These are phyloP conservation scores for Ceyx margarethae DNA, from an alignment of 2,113 vertebrate genomes.

Conservation along the genomic window DNA sequence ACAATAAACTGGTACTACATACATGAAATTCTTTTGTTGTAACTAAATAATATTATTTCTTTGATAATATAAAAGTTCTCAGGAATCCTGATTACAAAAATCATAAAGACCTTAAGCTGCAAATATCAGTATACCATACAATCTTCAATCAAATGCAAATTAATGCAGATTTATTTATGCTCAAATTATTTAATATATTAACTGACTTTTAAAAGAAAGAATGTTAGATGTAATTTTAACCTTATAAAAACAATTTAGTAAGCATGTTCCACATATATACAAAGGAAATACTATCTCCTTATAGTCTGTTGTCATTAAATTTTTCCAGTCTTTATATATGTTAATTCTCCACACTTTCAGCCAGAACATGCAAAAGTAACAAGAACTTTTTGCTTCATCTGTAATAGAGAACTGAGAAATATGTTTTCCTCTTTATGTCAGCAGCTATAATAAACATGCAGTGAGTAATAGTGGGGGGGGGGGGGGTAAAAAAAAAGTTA, in stretches of 20 bases:
- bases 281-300: background rate
- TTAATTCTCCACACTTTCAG: background rate
- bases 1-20: background rate
- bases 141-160: background rate
- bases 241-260: background rate
- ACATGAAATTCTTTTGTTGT: background rate
- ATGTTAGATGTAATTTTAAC: background rate
- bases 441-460: background rate
- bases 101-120: background rate
- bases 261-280: background rate
- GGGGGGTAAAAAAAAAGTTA: accelerated
- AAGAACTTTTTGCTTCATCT: background rate
- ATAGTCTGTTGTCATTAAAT: background rate
- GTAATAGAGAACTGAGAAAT: background rate
- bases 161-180: background rate
- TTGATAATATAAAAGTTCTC: background rate
- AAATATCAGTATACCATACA: background rate
- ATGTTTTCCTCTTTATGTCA: background rate
- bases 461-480: background rate
- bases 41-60: background rate
- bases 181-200: background rate
- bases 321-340: background rate
- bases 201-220: background rate
- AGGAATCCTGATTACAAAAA: background rate
- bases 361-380: background rate